Evolutionary conservation across 1,140 invertebrate genomes (phyloP).

Genomic region (Drosophila paulistorum): DNA sequence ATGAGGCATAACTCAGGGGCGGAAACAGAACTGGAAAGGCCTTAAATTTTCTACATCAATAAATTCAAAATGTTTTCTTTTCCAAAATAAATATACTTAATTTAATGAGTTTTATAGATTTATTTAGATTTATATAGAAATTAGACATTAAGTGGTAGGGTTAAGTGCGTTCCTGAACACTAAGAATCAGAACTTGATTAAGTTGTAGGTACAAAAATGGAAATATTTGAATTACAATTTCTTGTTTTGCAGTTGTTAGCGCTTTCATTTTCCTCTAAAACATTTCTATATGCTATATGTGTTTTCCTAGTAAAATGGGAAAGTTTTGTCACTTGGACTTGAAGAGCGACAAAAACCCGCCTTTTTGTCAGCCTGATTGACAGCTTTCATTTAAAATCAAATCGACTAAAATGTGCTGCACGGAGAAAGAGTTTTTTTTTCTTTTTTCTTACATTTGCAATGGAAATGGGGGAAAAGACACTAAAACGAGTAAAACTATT

Average conservation of each 20-base stretch:
- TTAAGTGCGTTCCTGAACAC: not conserved
- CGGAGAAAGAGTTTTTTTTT: conserved; percentile 24
- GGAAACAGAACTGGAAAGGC: conserved; percentile 7
- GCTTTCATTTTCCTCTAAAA: conserved; percentile 69
- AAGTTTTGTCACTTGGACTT: conserved; percentile 46
- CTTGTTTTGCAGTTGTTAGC: conserved; percentile 37
- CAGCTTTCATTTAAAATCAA: conserved; percentile 81
- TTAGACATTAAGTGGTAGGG: too few species aligned
- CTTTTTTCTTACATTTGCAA: conserved; percentile 7
- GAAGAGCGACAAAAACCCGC: conserved; percentile 40
- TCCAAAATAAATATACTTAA: too few species aligned
- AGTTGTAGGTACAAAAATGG: conserved; percentile 13
- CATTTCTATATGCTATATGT: conserved; percentile 35
- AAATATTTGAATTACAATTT: conserved; percentile 33
- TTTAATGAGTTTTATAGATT: too few species aligned
- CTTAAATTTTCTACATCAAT: too few species aligned
- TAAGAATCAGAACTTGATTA: conserved; percentile 27
- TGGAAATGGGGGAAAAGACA: conserved; percentile 9
- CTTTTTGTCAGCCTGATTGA: conserved; percentile 70
- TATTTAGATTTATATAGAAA: too few species aligned
- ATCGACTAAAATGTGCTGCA: conserved; percentile 64
- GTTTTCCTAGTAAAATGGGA: conserved; percentile 77
- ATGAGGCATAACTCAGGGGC: conserved; percentile 19
- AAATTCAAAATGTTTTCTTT: too few species aligned
- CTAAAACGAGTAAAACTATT: conserved; percentile 67